These are phyloP conservation scores for Leptopilina boulardi DNA, from an alignment of 1,140 invertebrate species.

Conservation along the genomic window DNA sequence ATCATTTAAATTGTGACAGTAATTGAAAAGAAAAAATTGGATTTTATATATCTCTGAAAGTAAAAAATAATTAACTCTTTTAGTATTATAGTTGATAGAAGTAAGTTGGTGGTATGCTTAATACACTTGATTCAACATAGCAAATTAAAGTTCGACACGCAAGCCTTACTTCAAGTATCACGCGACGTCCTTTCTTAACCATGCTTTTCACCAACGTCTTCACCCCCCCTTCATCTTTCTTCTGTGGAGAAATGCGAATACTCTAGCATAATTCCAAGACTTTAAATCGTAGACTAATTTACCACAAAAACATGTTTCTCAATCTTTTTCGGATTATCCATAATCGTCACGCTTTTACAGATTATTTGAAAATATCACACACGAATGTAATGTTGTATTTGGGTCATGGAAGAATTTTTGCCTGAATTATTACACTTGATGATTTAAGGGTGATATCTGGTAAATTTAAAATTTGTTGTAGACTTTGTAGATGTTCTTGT, in stretches of 20 bases:
- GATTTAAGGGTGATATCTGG: too few relatives aligned
- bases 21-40: neutral
- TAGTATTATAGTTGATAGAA: neutral
- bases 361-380: neutral
- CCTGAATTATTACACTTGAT: too few relatives aligned
- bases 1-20: neutral
- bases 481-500: too few relatives aligned
- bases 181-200: constrained; percentile 58
- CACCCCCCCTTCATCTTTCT: constrained; percentile 18
- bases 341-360: neutral
- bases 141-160: constrained; percentile 73
- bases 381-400: neutral
- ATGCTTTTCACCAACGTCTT: constrained; percentile 21
- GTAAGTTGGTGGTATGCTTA: constrained; percentile 29
- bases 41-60: neutral
- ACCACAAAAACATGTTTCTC: neutral
- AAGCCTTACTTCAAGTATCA: constrained; percentile 66
- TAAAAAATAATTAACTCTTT: constrained; percentile 30
- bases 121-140: constrained; percentile 71
- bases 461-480: too few relatives aligned
- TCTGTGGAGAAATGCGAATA: neutral
- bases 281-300: constrained; percentile 7
- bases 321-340: constrained; percentile 1
- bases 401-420: neutral
- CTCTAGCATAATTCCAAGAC: neutral